Base-by-base conservation (phyloP, 2,113 vertebrate genomes). In the Labeo rohita region DNA sequence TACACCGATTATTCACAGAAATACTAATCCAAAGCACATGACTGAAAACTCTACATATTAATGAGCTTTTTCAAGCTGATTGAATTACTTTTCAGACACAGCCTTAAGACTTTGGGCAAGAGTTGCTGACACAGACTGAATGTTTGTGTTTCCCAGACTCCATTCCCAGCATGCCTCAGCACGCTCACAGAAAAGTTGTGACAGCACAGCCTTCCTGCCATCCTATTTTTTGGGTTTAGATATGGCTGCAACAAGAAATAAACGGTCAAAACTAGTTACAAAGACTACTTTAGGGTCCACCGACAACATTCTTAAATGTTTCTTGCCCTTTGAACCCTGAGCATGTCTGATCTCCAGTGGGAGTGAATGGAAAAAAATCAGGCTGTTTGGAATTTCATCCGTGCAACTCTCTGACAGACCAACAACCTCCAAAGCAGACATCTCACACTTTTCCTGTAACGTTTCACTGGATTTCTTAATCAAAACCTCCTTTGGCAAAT, bases 321-420 rank as follows among this genome's bases (percentile, higher is more conserved):
- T 2, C 11, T 11, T 68, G 80, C 39, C 81, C 84, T 85, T 66
- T 81, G 76, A 84, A 78, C 66, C 72, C 75, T 65, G 68, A 59
- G 5, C 76, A 36, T 28, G 65, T 13, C 36, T 36, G 61, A 39
- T 49, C 36, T 76, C 75, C 72, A 13, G 79, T 73, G 80, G 39
- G 86, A 63, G 77, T 84, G 70, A 12, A 83, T 70, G 86, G 83
- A 28, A 73, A 73, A 89, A 50, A 87, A 81, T 90, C 89, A 92
- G 91, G 16, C 90, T 92, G 91, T 88, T 88, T 90, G 80, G 79
- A 88, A 92, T 92, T 92, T 90, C 87, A 90, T 87, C 39, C 89
- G 12, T 84, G 82, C 82, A 50, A 43, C 36, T 18, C 50, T 85
- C 89, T 92, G 91, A 92, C 91, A 92, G 83, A 65, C 81, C 45